phyloP scores from a whole-genome alignment of 2,113 vertebrate species.

The Brachionichthys hirsutus region DNA sequence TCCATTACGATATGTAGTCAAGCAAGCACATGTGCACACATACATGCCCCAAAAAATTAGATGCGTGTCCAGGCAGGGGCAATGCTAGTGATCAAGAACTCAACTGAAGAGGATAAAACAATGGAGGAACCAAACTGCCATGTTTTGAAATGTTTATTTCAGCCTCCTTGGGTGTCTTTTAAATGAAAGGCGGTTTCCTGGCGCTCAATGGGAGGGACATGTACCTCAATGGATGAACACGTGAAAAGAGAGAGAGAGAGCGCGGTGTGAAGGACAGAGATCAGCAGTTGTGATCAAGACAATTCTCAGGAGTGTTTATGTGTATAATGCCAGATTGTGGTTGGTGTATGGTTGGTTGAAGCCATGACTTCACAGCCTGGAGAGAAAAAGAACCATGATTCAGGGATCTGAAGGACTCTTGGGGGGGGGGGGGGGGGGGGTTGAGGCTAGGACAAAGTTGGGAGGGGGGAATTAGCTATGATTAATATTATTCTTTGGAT shows the following conservation, averaged over 20 bases:
- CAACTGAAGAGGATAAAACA: slow-evolving; percentile 16
- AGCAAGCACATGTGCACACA: background rate
- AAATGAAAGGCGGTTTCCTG: slow-evolving; percentile 15
- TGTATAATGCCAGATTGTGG: background rate
- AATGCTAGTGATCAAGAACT: slow-evolving; percentile 27
- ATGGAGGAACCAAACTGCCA: slow-evolving; percentile 20
- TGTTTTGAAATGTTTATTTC: slow-evolving; percentile 51
- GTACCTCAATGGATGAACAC: no score
- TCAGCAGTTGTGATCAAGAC: slow-evolving; percentile 5
- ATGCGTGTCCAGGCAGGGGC: slow-evolving; percentile 23
- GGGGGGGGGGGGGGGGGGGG: no score
- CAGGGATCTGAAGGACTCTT: slow-evolving; percentile 8
- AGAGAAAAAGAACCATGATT: slow-evolving; percentile 6
- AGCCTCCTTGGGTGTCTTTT: slow-evolving; percentile 43
- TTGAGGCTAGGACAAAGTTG: no score
- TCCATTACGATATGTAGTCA: slow-evolving; percentile 36
- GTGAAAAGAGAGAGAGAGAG: slow-evolving; percentile 1
- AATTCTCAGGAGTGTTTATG: background rate
- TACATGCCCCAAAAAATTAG: slow-evolving; percentile 6
- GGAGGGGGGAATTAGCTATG: no score
- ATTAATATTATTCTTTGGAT: no score
- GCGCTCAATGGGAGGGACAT: background rate
- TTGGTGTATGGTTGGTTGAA: slow-evolving; percentile 16
- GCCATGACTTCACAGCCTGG: slow-evolving; percentile 27
- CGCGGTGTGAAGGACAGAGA: background rate